Percentiles rank a stretch among this genome's conserved stretches.
Conservation (phyloP, 1,140 invertebrate genomes). For the Heliconius hermathena region DNA sequence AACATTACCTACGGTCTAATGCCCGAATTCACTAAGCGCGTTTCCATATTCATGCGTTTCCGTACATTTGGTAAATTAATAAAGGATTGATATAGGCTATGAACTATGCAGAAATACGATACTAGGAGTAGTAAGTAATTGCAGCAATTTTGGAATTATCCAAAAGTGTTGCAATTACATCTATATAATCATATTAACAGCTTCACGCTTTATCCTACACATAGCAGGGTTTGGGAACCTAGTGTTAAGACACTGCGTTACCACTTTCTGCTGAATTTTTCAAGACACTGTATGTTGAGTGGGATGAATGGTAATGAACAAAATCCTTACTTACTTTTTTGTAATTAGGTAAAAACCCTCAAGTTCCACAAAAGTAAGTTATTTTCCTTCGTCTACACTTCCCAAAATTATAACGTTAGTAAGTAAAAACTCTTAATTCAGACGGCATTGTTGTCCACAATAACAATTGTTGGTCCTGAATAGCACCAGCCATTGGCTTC, state of each 20-base stretch:
- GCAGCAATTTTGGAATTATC: too few relatives aligned
- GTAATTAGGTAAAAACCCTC: background rate
- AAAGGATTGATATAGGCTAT: background rate
- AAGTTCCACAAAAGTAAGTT: background rate
- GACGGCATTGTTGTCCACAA: constrained; percentile 5
- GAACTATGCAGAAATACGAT: background rate
- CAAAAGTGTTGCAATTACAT: too few relatives aligned
- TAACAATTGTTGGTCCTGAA: background rate
- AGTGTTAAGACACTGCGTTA: too few relatives aligned
- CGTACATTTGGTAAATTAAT: background rate
- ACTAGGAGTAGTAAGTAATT: too few relatives aligned
- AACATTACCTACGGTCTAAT: background rate
- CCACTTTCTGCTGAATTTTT: too few relatives aligned
- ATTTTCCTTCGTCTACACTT: background rate
- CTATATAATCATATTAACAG: too few relatives aligned
- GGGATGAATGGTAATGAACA: background rate
- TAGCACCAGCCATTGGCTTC: constrained; percentile 8
- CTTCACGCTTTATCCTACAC: too few relatives aligned
- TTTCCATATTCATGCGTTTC: background rate
- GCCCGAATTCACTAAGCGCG: background rate
- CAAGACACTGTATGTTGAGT: too few relatives aligned
- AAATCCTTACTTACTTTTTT: background rate
- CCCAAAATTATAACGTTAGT: constrained; percentile 1
- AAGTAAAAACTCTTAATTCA: constrained; percentile 13
- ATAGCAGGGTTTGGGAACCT: too few relatives aligned